A percentile compares a stretch with the other conserved stretches of the same genome.
Evolutionary conservation across 2,797 vertebrate species (phyloP).

Genomic region (Rallus crepitans): DNA sequence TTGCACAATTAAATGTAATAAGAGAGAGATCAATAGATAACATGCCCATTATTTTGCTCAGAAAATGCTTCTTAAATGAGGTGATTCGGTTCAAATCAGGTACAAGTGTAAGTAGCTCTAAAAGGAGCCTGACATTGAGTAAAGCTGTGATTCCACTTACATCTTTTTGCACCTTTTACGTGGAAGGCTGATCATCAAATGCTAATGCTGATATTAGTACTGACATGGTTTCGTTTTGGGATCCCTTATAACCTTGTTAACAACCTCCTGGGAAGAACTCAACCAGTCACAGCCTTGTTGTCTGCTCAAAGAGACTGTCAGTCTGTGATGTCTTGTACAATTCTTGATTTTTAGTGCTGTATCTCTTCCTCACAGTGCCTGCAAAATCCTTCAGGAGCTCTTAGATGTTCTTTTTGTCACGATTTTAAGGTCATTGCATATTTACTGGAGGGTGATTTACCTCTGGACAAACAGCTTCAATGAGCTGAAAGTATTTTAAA

Average conservation of each 20-base stretch:
- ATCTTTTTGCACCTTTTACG: not conserved
- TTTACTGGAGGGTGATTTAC: not conserved
- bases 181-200: not conserved
- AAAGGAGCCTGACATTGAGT: not conserved
- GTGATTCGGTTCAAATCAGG: not conserved
- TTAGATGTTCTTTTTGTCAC: not conserved
- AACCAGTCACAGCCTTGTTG: not conserved
- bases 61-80: conserved; percentile 36
- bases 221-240: not conserved
- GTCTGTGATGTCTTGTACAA: not conserved
- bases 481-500: not conserved
- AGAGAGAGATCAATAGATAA: conserved; percentile 4
- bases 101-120: not conserved
- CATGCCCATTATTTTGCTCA: not conserved
- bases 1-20: conserved; percentile 34
- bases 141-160: not conserved
- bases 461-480: not conserved
- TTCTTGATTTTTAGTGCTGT: not conserved
- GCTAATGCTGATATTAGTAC: not conserved
- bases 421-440: not conserved
- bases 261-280: not conserved
- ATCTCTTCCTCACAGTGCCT: not conserved
- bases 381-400: not conserved
- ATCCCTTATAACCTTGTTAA: not conserved
- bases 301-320: not conserved